Conservation (phyloP, 2,113 vertebrate genomes). For the Misgurnus mizolepis region DNA sequence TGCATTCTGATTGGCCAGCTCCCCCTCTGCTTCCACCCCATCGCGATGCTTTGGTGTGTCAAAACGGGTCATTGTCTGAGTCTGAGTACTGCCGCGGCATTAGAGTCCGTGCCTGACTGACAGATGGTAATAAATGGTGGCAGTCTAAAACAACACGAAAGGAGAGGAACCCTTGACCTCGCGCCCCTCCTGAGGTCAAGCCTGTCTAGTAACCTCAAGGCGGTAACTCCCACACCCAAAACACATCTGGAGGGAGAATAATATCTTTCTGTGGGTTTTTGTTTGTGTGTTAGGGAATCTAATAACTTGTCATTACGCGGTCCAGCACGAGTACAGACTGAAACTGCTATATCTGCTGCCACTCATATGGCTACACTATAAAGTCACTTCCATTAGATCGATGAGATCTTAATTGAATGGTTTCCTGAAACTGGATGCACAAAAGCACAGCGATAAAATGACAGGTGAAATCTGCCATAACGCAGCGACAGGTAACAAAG, state of each 20-base stretch:
- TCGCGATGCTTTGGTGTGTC: slow-evolving; percentile 52
- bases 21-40: slow-evolving; percentile 17
- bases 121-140: slow-evolving; percentile 78
- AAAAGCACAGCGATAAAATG: slow-evolving; percentile 6
- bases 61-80: slow-evolving; percentile 51
- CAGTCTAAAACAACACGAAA: slow-evolving; percentile 71
- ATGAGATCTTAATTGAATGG: background rate
- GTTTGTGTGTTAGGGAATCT: slow-evolving; percentile 13
- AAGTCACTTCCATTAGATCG: background rate
- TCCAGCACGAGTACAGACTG: background rate
- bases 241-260: slow-evolving; percentile 67
- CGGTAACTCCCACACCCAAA: slow-evolving; percentile 56
- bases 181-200: slow-evolving; percentile 47
- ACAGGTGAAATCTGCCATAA: slow-evolving; percentile 21
- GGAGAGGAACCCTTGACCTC: slow-evolving; percentile 73
- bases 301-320: background rate
- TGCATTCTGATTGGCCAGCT: slow-evolving; percentile 35
- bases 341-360: background rate
- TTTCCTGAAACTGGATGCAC: background rate
- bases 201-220: slow-evolving; percentile 48
- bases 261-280: slow-evolving; percentile 10
- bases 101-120: slow-evolving; percentile 71
- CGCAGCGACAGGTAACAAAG: slow-evolving; percentile 66
- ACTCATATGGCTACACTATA: background rate
- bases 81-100: slow-evolving; percentile 59